A percentile compares a stretch with the other conserved stretches of the same genome.
phyloP scores from a whole-genome alignment of 1,140 invertebrate species.

The Trichomalopsis sarcophagae region DNA sequence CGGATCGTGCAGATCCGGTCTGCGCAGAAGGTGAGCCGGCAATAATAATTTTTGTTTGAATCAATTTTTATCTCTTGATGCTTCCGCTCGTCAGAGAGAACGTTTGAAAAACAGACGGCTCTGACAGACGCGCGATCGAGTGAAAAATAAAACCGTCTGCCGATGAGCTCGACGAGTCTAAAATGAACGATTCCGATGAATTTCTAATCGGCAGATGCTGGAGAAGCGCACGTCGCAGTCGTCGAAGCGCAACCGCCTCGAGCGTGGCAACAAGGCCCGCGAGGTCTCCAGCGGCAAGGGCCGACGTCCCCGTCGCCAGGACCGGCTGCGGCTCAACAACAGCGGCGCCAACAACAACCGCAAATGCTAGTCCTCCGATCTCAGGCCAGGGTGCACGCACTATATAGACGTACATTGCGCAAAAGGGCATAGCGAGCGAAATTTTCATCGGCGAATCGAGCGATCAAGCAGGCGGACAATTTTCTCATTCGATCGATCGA shows the following conservation, averaged over 20 bases:
- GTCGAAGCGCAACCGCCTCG: constrained; percentile 77
- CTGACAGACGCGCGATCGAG: too few relatives aligned
- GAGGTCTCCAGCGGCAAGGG: constrained; percentile 74
- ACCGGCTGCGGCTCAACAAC: constrained; percentile 80
- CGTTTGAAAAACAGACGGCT: too few relatives aligned
- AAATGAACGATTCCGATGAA: too few relatives aligned
- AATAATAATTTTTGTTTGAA: too few relatives aligned
- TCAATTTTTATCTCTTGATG: too few relatives aligned
- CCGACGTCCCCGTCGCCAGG: constrained; percentile 77
- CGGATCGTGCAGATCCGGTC: constrained; percentile 60
- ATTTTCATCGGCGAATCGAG: not conserved
- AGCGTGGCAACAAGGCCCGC: constrained; percentile 80
- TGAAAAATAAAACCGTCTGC: too few relatives aligned
- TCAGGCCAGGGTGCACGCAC: constrained; percentile 66
- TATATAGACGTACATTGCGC: not conserved
- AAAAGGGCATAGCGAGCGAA: not conserved
- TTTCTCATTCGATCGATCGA: not conserved
- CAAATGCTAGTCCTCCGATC: constrained; percentile 79
- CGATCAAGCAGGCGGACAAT: not conserved
- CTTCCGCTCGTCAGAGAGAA: too few relatives aligned
- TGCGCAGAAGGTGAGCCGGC: constrained; percentile 64
- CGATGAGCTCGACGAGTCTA: too few relatives aligned
- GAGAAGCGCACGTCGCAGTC: constrained; percentile 75
- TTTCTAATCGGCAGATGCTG: constrained; percentile 66
- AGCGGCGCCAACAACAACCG: constrained; percentile 84